Evolutionary conservation across 2,888 invertebrate genomes (phyloP), one percentile per base, ranked within the genome.

Genomic region (Polydrusus pterygomalis): DNA sequence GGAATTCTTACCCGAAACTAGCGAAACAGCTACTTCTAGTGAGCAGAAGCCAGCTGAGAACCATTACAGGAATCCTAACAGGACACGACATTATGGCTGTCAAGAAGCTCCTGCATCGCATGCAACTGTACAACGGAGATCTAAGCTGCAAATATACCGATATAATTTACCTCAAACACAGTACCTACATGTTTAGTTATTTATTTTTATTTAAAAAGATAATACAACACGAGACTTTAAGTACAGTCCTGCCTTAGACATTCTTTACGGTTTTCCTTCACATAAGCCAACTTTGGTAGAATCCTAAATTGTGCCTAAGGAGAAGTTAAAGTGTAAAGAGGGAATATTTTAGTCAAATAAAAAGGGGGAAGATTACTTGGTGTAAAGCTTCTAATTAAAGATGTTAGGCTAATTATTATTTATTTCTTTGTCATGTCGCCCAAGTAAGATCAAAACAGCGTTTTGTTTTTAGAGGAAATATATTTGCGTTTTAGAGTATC

Each of bases 261-360:
- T 64, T 40, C 34, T 69, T 62, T 30, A 65, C 56, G 34, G 45
- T 25, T 49, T 40, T 72, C 74, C 74, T 74, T 70, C 54, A 74
- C 73, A 58, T 70, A 67, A 70, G 63, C 71, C 72, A 63, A 72
- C 76, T 75, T 69, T 75, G 79, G 81, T 81, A 81, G 83, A 82
- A 82, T 82, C 84, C 84, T 81, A 85, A 86, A 86, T 87, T 84
- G 85, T 81, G 84, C 85, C 85, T 84, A 83, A 86, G 84, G 83
- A 85, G 83, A 83, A 84, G 81, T 84, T 85, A 84, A 85, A 82
- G 82, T 82, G 81, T 80, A 83, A 84, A 83, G 81, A 82, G 83
- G 79, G 81, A 82, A 83, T 82, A 69, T 75, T 58, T 60, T 65
- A 63, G 69, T 76, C 63, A 43, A 72, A 72, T 76, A 76, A 76